Evolutionary conservation across 2,797 vertebrate species (phyloP).

Genomic region (Periophthalmus magnuspinnatus): DNA sequence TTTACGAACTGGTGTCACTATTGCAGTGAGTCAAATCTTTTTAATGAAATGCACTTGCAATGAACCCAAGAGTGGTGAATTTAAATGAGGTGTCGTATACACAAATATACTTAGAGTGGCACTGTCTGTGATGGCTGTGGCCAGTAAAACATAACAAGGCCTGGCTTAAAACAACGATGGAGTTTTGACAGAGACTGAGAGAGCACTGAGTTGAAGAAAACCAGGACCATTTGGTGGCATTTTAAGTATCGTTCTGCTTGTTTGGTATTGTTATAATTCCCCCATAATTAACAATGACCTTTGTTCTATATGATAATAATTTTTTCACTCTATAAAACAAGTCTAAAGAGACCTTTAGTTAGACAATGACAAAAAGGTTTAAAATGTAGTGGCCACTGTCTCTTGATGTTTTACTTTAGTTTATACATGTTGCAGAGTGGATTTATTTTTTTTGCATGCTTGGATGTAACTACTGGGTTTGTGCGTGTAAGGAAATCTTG

Average conservation of each 20-base stretch:
- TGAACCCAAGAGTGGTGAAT: conserved; percentile 25
- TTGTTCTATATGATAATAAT: conserved; percentile 35
- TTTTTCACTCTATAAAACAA: conserved; percentile 48
- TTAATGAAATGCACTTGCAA: conserved; percentile 15
- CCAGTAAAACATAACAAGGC: conserved; percentile 40
- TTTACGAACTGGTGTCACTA: conserved; percentile 47
- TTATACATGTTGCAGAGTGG: too few relatives aligned
- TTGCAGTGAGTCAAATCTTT: conserved; percentile 38
- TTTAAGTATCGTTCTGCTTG: conserved; percentile 45
- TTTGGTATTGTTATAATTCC: conserved; percentile 37
- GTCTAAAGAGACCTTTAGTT: conserved; percentile 30
- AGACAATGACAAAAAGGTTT: too few relatives aligned
- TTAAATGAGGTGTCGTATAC: conserved; percentile 43
- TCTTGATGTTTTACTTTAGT: too few relatives aligned
- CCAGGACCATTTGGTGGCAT: conserved; percentile 26
- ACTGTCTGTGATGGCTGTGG: conserved; percentile 17
- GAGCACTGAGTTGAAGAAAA: conserved; percentile 30
- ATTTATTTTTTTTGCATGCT: too few relatives aligned
- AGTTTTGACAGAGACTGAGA: conserved; percentile 32
- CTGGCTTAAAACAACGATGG: conserved; percentile 27
- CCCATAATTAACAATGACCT: conserved; percentile 36
- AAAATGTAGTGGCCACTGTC: too few relatives aligned
- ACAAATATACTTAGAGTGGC: conserved; percentile 20
- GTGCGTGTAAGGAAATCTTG: too few relatives aligned
- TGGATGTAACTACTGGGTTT: not conserved